These are phyloP conservation scores for Atlantisia rogersi DNA, from an alignment of 2,113 vertebrate species.

Conservation along the genomic window DNA sequence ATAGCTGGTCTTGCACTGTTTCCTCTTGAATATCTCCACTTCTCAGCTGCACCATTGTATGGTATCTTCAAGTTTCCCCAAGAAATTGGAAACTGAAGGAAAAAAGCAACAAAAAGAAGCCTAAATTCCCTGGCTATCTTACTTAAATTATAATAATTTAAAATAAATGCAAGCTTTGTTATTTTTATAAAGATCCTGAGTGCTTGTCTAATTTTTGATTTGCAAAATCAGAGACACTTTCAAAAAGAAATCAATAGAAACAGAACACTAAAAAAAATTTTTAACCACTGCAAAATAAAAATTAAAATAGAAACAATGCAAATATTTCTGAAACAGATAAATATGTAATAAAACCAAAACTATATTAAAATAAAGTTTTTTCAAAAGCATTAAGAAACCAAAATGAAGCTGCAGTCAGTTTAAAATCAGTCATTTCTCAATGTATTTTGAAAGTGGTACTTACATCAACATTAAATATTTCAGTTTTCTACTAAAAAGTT, in stretches of 20 bases:
- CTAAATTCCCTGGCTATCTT: neutral
- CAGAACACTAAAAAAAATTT: neutral
- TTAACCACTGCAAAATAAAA: neutral
- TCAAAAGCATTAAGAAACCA: neutral
- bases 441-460: neutral
- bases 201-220: neutral
- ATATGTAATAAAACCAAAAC: neutral
- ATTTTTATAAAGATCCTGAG: neutral
- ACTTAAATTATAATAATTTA: neutral
- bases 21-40: neutral
- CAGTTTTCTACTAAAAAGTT: neutral
- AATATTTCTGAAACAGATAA: neutral
- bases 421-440: neutral
- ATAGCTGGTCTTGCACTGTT: neutral
- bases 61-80: neutral
- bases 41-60: neutral
- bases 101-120: neutral
- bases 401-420: neutral
- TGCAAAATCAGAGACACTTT: neutral
- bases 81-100: neutral
- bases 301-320: neutral
- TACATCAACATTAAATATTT: neutral
- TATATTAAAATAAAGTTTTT: neutral
- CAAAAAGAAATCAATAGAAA: neutral
- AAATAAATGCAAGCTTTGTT: neutral